A percentile compares a stretch with the other conserved stretches of the same genome.
Evolutionary conservation across 2,113 vertebrate genomes (phyloP).

Genomic region (Marcusenius ussheri): DNA sequence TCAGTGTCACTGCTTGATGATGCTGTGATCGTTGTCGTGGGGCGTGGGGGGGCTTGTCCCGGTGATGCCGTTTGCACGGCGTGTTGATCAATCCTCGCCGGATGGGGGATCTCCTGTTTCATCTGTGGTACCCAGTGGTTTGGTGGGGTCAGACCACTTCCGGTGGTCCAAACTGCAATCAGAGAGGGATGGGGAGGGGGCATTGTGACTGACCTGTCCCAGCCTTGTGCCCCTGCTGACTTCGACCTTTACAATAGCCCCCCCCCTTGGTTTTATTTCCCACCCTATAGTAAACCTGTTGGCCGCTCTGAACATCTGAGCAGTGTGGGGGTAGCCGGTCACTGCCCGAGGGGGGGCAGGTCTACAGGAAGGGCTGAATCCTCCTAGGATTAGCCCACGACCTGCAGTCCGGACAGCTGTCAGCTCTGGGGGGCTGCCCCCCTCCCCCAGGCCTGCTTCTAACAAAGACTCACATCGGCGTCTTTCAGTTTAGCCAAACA

Average conservation of each 20-base stretch:
- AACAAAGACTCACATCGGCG: background rate
- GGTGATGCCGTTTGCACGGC: background rate
- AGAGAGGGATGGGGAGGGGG: background rate
- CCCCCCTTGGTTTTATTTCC: background rate
- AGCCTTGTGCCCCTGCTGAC: background rate
- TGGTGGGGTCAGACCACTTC: background rate
- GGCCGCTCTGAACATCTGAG: constrained; percentile 37
- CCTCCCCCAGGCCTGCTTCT: background rate
- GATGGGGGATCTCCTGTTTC: constrained; percentile 25
- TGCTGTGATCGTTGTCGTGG: constrained; percentile 51
- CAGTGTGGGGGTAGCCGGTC: constrained; percentile 47
- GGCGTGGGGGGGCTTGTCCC: background rate
- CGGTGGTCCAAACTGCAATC: background rate
- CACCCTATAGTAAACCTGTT: background rate
- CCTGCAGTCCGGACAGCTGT: constrained; percentile 60
- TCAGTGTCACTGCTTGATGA: constrained; percentile 42
- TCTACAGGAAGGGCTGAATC: constrained; percentile 60
- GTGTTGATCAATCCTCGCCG: background rate
- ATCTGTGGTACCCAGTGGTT: constrained; percentile 28
- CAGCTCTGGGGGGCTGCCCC: constrained; percentile 3
- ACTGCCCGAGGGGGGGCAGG: constrained; percentile 21
- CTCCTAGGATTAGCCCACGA: constrained; percentile 57
- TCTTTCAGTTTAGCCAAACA: background rate
- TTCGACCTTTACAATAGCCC: constrained; percentile 6
- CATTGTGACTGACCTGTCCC: background rate